These are phyloP conservation scores for Charadrius vociferus DNA, from an alignment of 2,113 vertebrate genomes.

Conservation along the genomic window DNA sequence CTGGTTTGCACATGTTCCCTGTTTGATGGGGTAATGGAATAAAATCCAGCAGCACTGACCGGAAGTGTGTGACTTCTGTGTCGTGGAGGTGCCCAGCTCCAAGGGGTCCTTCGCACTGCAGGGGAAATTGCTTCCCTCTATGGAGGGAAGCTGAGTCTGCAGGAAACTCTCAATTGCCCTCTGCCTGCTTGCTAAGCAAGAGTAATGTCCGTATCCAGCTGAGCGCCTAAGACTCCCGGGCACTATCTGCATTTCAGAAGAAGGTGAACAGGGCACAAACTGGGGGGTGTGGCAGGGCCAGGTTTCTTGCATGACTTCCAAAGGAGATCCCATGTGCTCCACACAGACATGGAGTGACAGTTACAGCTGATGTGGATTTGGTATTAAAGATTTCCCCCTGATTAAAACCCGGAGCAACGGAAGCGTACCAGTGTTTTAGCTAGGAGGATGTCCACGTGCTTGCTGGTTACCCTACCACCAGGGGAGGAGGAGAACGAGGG, in stretches of 20 bases:
- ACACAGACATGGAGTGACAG: neutral
- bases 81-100: rapidly evolving
- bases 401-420: neutral
- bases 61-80: neutral
- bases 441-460: neutral
- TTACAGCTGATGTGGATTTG: neutral
- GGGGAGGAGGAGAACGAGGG: neutral
- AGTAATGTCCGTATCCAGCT: neutral
- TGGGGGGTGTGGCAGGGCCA: rapidly evolving
- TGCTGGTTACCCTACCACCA: neutral
- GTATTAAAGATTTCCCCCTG: neutral
- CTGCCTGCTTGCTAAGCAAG: neutral
- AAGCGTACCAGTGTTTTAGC: neutral
- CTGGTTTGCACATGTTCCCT: neutral
- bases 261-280: neutral
- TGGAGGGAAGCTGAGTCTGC: neutral
- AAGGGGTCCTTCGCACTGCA: neutral
- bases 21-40: neutral
- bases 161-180: neutral
- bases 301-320: neutral
- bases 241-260: neutral
- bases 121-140: neutral
- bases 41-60: neutral
- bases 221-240: neutral
- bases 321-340: neutral